These are phyloP conservation scores for Meloidogyne floridensis DNA, from an alignment of 1,140 invertebrate genomes.

Conservation along the genomic window DNA sequence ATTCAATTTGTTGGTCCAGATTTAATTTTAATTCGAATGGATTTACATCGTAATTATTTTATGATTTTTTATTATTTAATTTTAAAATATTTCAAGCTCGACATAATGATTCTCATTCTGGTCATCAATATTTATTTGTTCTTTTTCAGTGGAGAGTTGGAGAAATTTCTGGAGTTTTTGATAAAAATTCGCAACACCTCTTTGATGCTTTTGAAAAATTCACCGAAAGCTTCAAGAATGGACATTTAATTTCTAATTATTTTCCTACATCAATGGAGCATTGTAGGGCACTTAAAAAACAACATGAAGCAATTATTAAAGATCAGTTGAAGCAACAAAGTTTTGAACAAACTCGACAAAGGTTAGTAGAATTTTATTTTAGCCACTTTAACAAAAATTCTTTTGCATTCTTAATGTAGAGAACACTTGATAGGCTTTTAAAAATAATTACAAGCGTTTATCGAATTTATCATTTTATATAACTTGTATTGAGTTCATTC, in stretches of 20 bases:
- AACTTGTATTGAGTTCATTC: no score
- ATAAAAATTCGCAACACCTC: conserved; percentile 31
- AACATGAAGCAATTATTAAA: conserved; percentile 33
- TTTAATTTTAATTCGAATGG: conserved; percentile 40
- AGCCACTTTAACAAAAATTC: no score
- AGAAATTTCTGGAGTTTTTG: conserved; percentile 37
- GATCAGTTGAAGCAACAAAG: not conserved
- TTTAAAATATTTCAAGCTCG: conserved; percentile 2
- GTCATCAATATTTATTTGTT: conserved; percentile 44
- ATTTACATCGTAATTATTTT: conserved; percentile 6
- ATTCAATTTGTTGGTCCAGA: conserved; percentile 49
- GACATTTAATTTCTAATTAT: conserved; percentile 21
- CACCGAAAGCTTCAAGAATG: conserved; percentile 34
- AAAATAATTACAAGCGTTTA: no score
- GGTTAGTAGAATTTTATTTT: conserved; percentile 27
- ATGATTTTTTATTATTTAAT: conserved; percentile 3
- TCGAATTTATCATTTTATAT: no score
- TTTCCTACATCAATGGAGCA: conserved; percentile 53
- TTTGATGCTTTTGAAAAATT: conserved; percentile 47
- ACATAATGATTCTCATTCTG: conserved; percentile 12
- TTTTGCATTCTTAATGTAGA: no score
- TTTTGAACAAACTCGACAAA: conserved; percentile 16
- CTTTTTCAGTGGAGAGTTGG: conserved; percentile 46
- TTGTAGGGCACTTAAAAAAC: conserved; percentile 31
- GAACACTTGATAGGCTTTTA: no score